Base-by-base conservation (phyloP, 2,888 invertebrate genomes). In the Volucella inanis region DNA sequence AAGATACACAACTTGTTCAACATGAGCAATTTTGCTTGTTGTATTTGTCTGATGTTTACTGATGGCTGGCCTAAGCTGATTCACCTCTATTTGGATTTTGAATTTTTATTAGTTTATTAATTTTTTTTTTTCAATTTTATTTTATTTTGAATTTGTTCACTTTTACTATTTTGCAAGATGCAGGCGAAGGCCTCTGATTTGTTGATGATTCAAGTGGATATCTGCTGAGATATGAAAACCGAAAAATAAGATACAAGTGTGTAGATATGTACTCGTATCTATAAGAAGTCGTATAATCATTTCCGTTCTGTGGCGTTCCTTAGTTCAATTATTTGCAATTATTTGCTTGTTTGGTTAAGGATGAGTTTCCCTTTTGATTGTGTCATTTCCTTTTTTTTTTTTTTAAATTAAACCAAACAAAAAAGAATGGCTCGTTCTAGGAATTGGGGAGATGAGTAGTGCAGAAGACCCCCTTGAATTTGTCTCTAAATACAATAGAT, bases 1-100 rank as follows among this genome's bases (percentile, higher is more conserved):
- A 67, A 71, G 50, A 70, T 71, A 59, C 72, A 52, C 50, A 62
- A 72, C 72, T 78, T 78, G 78, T 74, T 74, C 68, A 74, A 78
- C 83, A 78, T 78, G 72, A 82, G 31, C 31, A 77, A 18, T 49
- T 47, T 15, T 61, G 31, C 18, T 41, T 6, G 4, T 31, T 6
- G 31, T 31, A 31, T 31, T 31, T 31, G 11, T 41, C 50, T 12
- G 54, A 43, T 62, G 54, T 22, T 71, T 31, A 31, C 31, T 31
- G 31, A 31, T 31, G 31, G 43, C 43, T 61, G 50, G 50, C 43
- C 54, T 38, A 47, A 45, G 72, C 55, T 74, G 74, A 74, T 64
- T 74, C 74, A 74, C 64, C 72, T 74, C 22, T 62, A 72, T 72
- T 62, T 54, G 62, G 72, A 72, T 72, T 62, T 62, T 47, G 55